Base-by-base conservation (phyloP, 2,888 invertebrate genomes). In the Agelastica alni region DNA sequence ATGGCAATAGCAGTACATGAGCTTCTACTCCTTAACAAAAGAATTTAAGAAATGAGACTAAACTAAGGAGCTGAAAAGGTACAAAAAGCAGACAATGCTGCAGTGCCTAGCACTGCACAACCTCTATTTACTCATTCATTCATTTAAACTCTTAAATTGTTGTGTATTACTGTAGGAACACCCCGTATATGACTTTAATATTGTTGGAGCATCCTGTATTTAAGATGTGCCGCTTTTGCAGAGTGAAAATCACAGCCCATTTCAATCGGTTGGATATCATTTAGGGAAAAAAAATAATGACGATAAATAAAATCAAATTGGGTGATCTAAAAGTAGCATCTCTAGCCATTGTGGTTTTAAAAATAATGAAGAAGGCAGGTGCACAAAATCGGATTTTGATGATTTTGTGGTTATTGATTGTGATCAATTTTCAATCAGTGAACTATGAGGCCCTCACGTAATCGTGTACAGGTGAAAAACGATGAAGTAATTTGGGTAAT, bases 361-460 rank as follows among this genome's bases (percentile, higher is more conserved):
- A 32, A 41, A n/a, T 49, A 32, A 49, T 49, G 41, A 20, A 18
- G 37, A 32, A 32, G 31, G 49, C 49, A 49, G 49, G 41, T 49
- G 49, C 30, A 49, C 49, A 18, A 22, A 41, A 31, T 32, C 12
- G 20, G 41, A 49, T 49, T 49, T 49, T 12, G 41, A 31, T 30
- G 48, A 46, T 53, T 32, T 41, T 20, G 41, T 49, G 49, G 49
- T 49, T 42, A 49, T 49, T 48, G 58, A 61, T 64, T 68, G 17
- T 22, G 41, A 49, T 31, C 49, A 32, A 49, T 49, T 49, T 49
- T 16, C 31, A 64, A 58, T 58, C 69, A 71, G 70, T 73, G 74
- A 74, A 71, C 70, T 74, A 72, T 73, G 71, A 68, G 62, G 63
- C 48, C 59, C 41, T 69, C 74, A 73, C 73, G 73, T 72, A 49